Percentiles rank a stretch among this genome's conserved stretches.
Conservation (phyloP, 92 coral and sea anemone species). For the Phymanthus crucifer region DNA sequence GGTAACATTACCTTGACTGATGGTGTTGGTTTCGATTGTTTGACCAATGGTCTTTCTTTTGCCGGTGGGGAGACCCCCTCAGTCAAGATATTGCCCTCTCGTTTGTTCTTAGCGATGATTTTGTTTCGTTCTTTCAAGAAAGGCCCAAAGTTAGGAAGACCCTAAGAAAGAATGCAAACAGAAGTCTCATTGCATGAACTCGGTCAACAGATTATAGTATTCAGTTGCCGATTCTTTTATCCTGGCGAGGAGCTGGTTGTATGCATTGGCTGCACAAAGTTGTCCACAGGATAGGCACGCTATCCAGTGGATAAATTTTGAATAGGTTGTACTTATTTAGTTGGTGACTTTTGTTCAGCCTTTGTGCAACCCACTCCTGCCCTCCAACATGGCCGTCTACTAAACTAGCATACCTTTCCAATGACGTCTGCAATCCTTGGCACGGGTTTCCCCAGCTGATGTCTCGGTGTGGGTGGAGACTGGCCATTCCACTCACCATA, state of each 20-base stretch:
- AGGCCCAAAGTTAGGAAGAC: slow-evolving; percentile 93
- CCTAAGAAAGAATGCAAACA: slow-evolving; percentile 38
- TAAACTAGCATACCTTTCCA: slow-evolving; percentile 71
- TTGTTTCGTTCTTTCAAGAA: slow-evolving; percentile 65
- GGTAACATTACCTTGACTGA: slow-evolving; percentile 72
- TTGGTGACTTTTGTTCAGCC: too few species aligned
- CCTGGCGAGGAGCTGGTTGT: too few species aligned
- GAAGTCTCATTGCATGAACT: neutral
- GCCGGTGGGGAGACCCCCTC: slow-evolving; percentile 63
- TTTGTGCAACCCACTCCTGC: too few species aligned
- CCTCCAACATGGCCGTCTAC: neutral
- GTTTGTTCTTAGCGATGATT: slow-evolving; percentile 79
- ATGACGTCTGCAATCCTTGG: slow-evolving; percentile 87
- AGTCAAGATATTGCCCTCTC: slow-evolving; percentile 57
- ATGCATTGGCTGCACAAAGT: too few species aligned
- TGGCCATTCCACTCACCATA: slow-evolving; percentile 88
- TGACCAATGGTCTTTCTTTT: slow-evolving; percentile 70
- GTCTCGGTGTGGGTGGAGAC: slow-evolving; percentile 85
- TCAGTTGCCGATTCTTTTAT: too few species aligned
- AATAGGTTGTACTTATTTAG: too few species aligned
- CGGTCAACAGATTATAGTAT: too few species aligned
- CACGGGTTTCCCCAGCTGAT: slow-evolving; percentile 87
- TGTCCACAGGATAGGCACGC: too few species aligned
- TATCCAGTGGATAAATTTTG: too few species aligned
- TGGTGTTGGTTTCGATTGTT: slow-evolving; percentile 80